Evolutionary conservation across 2,113 vertebrate species (phyloP).

Genomic region (Gambusia affinis): DNA sequence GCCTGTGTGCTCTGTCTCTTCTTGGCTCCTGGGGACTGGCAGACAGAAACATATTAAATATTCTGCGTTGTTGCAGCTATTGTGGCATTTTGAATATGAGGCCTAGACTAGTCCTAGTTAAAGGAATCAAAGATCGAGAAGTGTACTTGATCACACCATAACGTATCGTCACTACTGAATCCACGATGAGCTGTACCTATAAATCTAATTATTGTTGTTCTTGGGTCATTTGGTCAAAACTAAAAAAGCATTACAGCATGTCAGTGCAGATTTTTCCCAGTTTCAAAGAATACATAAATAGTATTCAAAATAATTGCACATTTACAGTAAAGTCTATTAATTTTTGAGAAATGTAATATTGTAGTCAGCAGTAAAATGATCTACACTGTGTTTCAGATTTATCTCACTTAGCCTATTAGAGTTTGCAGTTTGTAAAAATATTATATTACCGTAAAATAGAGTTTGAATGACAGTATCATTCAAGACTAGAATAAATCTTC

Average conservation of each 20-base stretch:
- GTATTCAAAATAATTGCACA: too few relatives aligned
- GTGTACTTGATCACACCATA: conserved; percentile 27
- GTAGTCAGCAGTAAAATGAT: too few relatives aligned
- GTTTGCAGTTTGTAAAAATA: background rate
- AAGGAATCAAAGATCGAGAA: conserved; percentile 56
- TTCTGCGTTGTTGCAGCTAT: conserved; percentile 69
- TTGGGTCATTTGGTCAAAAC: background rate
- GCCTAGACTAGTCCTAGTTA: conserved; percentile 61
- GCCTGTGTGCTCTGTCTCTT: conserved; percentile 45
- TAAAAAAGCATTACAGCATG: too few relatives aligned
- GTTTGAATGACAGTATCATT: background rate
- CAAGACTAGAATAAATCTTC: background rate
- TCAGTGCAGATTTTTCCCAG: too few relatives aligned
- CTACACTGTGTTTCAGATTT: background rate
- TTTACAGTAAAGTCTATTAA: too few relatives aligned
- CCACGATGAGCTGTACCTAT: conserved; percentile 15
- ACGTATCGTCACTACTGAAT: conserved; percentile 23
- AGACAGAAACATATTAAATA: conserved; percentile 81
- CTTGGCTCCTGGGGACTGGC: conserved; percentile 75
- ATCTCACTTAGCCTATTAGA: background rate
- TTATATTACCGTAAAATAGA: background rate
- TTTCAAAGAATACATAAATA: too few relatives aligned
- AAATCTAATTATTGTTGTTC: conserved; percentile 12
- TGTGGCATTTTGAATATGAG: conserved; percentile 71
- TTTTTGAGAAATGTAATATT: background rate